phyloP scores from a whole-genome alignment of 2,888 invertebrate species.

The Eupithecia dodoneata region DNA sequence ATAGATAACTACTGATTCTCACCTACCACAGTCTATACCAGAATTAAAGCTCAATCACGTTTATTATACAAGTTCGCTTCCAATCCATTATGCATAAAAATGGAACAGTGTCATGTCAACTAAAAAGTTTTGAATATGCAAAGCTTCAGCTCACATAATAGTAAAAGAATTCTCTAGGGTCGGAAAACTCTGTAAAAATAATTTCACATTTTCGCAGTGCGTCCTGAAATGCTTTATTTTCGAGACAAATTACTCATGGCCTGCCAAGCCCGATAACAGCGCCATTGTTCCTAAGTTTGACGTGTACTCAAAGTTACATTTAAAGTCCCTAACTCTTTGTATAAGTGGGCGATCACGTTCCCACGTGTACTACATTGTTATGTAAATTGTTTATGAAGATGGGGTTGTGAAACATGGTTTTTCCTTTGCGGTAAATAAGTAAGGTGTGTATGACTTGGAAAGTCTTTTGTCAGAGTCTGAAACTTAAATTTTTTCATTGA shows the following conservation, averaged over 20 bases:
- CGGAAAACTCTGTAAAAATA: neutral
- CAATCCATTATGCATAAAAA: neutral
- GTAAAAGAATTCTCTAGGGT: neutral
- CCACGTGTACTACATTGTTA: conserved; percentile 31
- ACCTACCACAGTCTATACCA: neutral
- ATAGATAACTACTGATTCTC: neutral
- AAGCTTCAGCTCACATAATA: neutral
- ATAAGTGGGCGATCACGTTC: conserved; percentile 46
- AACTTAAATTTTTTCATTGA: neutral
- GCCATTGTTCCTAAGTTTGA: conserved; percentile 46
- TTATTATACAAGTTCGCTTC: neutral
- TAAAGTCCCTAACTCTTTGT: conserved; percentile 44
- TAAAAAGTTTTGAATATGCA: neutral
- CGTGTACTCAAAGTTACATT: conserved; percentile 44
- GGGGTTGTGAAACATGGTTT: conserved; percentile 25
- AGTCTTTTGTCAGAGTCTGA: conserved; percentile 1
- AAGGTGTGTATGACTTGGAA: neutral
- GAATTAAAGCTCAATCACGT: neutral
- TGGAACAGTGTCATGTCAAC: neutral
- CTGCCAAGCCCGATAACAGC: conserved; percentile 45
- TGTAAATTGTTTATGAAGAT: conserved; percentile 41
- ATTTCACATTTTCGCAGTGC: conserved; percentile 16
- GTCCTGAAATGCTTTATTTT: conserved; percentile 23
- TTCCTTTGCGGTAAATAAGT: conserved; percentile 23
- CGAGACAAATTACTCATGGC: conserved; percentile 46